These are phyloP conservation scores for Melieria crassipennis DNA, from an alignment of 2,888 invertebrate species.

Conservation along the genomic window DNA sequence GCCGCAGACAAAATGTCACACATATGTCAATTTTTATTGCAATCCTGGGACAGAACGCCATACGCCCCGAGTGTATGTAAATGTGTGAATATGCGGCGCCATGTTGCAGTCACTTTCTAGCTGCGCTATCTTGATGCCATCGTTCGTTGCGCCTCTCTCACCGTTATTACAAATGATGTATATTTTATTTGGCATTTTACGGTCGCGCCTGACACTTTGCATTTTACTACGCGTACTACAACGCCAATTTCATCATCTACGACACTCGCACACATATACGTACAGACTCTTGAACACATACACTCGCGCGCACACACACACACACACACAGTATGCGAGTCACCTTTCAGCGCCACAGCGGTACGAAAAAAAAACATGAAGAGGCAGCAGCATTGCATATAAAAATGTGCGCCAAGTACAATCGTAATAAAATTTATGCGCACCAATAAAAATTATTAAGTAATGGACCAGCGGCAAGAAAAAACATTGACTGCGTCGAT, in stretches of 20 bases:
- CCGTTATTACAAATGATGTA: conserved; percentile 30
- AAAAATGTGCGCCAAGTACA: neutral
- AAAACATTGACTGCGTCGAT: neutral
- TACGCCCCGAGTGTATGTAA: neutral
- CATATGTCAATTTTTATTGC: conserved; percentile 40
- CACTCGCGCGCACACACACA: too few relatives aligned
- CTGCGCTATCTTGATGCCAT: neutral
- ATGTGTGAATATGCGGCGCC: neutral
- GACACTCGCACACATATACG: neutral
- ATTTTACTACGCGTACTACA: conserved; percentile 9
- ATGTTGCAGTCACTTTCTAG: neutral
- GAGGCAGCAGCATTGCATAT: neutral
- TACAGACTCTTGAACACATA: neutral
- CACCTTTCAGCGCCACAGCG: neutral
- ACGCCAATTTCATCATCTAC: neutral
- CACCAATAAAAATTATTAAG: conserved; percentile 15
- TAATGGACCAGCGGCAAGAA: conserved; percentile 1
- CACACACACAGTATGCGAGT: neutral
- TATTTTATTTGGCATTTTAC: conserved; percentile 39
- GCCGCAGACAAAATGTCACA: conserved; percentile 32
- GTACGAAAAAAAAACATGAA: neutral
- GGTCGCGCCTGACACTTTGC: conserved; percentile 25
- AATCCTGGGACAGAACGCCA: conserved; percentile 15
- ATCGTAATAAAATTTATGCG: conserved; percentile 17
- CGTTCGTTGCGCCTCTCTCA: neutral